Percentiles rank a stretch among this genome's conserved stretches.
Conservation (phyloP, 2,888 invertebrate genomes). For the Pollenia griseotomentosa region DNA sequence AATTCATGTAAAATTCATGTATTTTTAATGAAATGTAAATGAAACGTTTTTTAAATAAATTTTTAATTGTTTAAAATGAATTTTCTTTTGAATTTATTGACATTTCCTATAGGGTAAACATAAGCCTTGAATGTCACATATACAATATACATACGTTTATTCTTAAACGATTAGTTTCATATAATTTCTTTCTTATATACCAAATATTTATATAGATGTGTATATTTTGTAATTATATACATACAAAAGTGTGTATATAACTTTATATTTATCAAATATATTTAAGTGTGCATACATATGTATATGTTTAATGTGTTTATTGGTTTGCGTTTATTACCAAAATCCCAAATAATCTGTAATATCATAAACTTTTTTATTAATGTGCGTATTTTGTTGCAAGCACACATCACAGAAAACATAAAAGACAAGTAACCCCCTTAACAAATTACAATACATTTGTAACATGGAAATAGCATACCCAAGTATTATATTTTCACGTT, state of each 20-base stretch:
- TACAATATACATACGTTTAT: too few relatives aligned
- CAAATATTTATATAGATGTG: neutral
- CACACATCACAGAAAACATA: neutral
- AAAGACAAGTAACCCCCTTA: neutral
- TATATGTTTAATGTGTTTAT: constrained; percentile 37
- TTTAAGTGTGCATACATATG: neutral
- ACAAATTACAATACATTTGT: neutral
- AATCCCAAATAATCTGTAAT: constrained; percentile 57
- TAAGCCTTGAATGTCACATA: too few relatives aligned
- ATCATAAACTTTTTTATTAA: constrained; percentile 45
- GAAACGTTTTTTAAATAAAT: too few relatives aligned
- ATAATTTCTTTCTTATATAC: too few relatives aligned
- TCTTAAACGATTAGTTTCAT: too few relatives aligned
- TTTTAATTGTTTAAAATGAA: too few relatives aligned
- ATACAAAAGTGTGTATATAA: neutral
- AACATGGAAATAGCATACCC: neutral
- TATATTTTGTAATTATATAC: neutral
- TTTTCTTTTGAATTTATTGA: too few relatives aligned
- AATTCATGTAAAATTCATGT: too few relatives aligned
- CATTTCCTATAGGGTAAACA: too few relatives aligned
- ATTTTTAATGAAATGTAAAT: too few relatives aligned
- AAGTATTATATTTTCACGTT: neutral
- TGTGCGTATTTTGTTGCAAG: neutral
- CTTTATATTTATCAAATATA: neutral
- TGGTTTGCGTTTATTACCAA: constrained; percentile 52